A percentile compares a stretch with the other conserved stretches of the same genome.
Evolutionary conservation across 2,113 vertebrate genomes (phyloP).

Genomic region (Dunckerocampus dactyliophorus): DNA sequence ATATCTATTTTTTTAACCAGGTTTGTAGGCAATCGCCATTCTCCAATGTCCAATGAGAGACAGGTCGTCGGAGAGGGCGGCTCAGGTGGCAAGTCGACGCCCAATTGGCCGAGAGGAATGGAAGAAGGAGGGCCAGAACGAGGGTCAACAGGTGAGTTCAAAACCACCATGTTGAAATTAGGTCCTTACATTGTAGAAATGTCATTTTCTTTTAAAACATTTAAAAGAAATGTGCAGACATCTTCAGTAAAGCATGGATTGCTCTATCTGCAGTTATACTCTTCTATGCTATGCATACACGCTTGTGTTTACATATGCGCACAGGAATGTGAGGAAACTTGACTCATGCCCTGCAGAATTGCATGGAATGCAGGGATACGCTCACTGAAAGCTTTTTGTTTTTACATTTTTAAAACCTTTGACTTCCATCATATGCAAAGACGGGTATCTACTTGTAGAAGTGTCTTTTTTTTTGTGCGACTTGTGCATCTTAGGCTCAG

Average conservation of each 20-base stretch:
- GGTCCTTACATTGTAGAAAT: too few species aligned
- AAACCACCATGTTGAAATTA: too few species aligned
- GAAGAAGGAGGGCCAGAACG: conserved; percentile 75
- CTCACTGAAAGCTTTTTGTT: not conserved
- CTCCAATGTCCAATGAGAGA: conserved; percentile 87
- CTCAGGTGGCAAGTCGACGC: conserved; percentile 83
- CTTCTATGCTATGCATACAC: not conserved
- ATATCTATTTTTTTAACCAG: too few species aligned
- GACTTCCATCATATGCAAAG: conserved; percentile 25
- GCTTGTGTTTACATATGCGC: conserved; percentile 1
- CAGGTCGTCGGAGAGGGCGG: conserved; percentile 81
- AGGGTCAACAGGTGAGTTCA: conserved; percentile 47
- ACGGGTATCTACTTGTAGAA: conserved; percentile 21
- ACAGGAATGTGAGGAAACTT: conserved; percentile 6
- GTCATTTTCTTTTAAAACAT: too few species aligned
- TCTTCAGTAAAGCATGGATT: too few species aligned
- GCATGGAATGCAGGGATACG: not conserved
- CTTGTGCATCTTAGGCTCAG: too few species aligned
- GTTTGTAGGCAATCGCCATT: conserved; percentile 76
- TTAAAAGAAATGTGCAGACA: not conserved
- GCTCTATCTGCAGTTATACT: too few species aligned
- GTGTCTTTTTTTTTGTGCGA: too few species aligned
- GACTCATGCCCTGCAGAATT: conserved; percentile 1
- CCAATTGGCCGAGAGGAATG: conserved; percentile 84
- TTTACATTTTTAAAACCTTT: conserved; percentile 8